Evolutionary conservation across 2,797 vertebrate genomes (phyloP).

Genomic region (Numenius phaeopus): DNA sequence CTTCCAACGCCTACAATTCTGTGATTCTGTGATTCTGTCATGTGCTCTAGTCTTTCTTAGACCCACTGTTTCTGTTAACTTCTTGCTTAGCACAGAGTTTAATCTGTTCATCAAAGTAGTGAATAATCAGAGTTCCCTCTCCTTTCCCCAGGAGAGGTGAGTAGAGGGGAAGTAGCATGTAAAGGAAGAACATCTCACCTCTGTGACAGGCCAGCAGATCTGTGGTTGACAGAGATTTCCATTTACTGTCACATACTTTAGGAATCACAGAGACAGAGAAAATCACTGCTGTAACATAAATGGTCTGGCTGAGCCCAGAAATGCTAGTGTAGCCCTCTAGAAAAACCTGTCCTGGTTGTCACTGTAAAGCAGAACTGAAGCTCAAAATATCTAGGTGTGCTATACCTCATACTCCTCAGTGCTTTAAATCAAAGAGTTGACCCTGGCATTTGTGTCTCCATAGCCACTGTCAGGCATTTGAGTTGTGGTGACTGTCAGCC

Average conservation of each 20-base stretch:
- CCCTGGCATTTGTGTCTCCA: background rate
- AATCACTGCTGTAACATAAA: background rate
- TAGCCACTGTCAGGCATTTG: background rate
- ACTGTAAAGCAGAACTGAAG: background rate
- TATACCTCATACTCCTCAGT: fast-evolving
- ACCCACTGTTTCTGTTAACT: background rate
- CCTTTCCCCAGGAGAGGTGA: background rate
- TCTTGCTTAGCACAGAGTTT: background rate
- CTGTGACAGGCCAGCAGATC: background rate
- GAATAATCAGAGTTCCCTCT: background rate
- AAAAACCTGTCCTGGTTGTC: background rate
- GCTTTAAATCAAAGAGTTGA: background rate
- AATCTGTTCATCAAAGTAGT: background rate
- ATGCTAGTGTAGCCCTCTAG: background rate
- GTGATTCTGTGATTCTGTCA: too few relatives aligned
- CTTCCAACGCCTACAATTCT: too few relatives aligned
- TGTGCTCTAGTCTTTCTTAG: background rate
- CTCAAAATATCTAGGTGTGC: fast-evolving
- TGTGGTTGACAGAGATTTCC: too few relatives aligned
- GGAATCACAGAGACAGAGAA: background rate
- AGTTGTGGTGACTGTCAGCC: background rate
- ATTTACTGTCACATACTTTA: background rate
- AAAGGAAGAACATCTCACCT: background rate
- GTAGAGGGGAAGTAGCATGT: background rate
- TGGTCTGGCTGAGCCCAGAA: background rate